Evolutionary conservation across 2,113 vertebrate species (phyloP).

Genomic region (Paedocypris sp.): DNA sequence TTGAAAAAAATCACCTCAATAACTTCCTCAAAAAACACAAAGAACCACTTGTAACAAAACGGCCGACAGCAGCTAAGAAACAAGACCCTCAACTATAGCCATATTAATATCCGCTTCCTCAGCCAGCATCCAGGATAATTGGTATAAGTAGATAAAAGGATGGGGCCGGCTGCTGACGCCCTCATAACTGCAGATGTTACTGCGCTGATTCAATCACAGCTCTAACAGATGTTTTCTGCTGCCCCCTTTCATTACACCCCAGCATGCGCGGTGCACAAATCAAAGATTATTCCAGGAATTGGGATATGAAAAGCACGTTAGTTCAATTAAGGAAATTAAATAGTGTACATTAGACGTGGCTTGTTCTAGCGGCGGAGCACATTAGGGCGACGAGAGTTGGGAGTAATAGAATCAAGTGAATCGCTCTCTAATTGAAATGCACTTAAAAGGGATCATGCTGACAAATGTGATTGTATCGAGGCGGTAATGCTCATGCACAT

Average conservation of each 20-base stretch:
- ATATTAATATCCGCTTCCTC: constrained; percentile 49
- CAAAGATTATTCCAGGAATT: constrained; percentile 87
- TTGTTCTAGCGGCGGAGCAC: constrained; percentile 70
- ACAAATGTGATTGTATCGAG: constrained; percentile 90
- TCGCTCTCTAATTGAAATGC: constrained; percentile 96
- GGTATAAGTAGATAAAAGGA: constrained; percentile 53
- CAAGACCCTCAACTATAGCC: constrained; percentile 42
- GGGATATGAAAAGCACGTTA: constrained; percentile 90
- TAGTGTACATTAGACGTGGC: constrained; percentile 83
- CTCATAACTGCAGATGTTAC: constrained; percentile 76
- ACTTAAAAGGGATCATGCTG: constrained; percentile 95
- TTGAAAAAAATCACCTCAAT: too few relatives aligned
- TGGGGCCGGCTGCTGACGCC: constrained; percentile 55
- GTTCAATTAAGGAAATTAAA: constrained; percentile 98
- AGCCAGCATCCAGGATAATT: constrained; percentile 50
- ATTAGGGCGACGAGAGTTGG: constrained; percentile 58
- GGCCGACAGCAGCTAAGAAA: constrained; percentile 31
- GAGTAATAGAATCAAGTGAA: constrained; percentile 94
- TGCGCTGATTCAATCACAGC: constrained; percentile 65
- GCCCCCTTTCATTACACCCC: constrained; percentile 80
- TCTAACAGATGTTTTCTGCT: constrained; percentile 68
- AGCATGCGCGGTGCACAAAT: constrained; percentile 70
- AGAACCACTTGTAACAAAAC: constrained; percentile 32
- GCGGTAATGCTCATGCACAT: constrained; percentile 58
- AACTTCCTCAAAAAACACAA: background rate